These are phyloP conservation scores for Brachionus sp. DNA, from an alignment of 1,140 invertebrate genomes.

Conservation along the genomic window DNA sequence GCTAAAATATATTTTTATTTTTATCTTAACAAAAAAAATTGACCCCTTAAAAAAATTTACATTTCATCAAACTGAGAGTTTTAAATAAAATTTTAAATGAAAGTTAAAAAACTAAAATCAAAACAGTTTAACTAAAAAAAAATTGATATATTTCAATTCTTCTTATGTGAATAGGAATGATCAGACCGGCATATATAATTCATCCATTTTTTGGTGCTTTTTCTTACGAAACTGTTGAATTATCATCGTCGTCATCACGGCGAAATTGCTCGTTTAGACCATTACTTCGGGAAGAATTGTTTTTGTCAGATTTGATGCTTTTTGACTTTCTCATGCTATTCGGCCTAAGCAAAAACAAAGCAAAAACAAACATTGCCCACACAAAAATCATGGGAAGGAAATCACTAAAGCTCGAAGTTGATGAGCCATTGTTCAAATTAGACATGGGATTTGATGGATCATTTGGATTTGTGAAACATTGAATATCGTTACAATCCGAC, in stretches of 20 bases:
- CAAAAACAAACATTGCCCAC: constrained; percentile 10
- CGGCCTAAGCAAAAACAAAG: constrained; percentile 1
- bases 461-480: constrained; percentile 28
- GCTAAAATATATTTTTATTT: no score
- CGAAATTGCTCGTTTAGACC: background rate
- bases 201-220: background rate
- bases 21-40: no score
- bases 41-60: no score
- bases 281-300: background rate
- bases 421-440: constrained; percentile 2
- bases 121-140: background rate
- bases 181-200: background rate
- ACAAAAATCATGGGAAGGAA: background rate
- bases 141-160: background rate
- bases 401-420: background rate
- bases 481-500: constrained; percentile 35
- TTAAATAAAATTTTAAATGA: background rate
- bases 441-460: constrained; percentile 32
- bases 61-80: no score
- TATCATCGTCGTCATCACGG: constrained; percentile 7
- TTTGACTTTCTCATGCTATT: constrained; percentile 8
- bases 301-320: background rate
- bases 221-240: constrained; percentile 7
- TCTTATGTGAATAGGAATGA: background rate
- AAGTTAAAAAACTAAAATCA: background rate